Evolutionary conservation across 2,797 vertebrate species (phyloP).

Genomic region (Dendrocincla fuliginosa): DNA sequence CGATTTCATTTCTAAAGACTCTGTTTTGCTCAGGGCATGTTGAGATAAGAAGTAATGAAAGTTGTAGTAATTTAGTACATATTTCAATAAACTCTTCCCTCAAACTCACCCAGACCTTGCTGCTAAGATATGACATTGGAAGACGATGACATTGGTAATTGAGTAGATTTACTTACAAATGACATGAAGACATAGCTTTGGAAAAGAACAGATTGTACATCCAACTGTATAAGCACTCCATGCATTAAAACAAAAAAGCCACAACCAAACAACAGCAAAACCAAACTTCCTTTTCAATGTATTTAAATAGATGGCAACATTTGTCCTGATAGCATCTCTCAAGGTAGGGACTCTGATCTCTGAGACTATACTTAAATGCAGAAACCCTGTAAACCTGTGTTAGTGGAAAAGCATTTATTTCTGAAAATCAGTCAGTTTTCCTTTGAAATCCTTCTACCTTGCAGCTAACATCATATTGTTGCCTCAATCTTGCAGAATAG

Average conservation of each 20-base stretch:
- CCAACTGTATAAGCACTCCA: not conserved
- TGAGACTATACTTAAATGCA: not conserved
- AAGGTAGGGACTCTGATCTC: not conserved
- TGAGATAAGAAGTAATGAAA: conserved; percentile 38
- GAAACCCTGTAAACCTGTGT: not conserved
- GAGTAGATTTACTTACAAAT: not conserved
- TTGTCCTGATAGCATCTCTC: not conserved
- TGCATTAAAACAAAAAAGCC: no score
- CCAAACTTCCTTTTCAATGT: not conserved
- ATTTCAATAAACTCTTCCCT: conserved; percentile 35
- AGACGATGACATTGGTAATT: not conserved
- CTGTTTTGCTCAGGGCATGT: not conserved
- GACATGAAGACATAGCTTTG: not conserved
- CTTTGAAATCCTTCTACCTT: not conserved
- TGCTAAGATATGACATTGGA: not conserved
- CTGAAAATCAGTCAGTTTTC: not conserved
- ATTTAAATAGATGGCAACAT: not conserved
- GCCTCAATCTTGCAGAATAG: not conserved
- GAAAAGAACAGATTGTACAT: not conserved
- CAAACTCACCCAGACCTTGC: not conserved
- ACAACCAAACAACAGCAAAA: not conserved
- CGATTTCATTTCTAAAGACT: conserved; percentile 26
- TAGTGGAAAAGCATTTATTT: not conserved
- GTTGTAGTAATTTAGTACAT: not conserved
- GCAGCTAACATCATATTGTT: not conserved